Evolutionary conservation across 2,797 vertebrate species (phyloP).

Genomic region (Atherinosoma microstoma): DNA sequence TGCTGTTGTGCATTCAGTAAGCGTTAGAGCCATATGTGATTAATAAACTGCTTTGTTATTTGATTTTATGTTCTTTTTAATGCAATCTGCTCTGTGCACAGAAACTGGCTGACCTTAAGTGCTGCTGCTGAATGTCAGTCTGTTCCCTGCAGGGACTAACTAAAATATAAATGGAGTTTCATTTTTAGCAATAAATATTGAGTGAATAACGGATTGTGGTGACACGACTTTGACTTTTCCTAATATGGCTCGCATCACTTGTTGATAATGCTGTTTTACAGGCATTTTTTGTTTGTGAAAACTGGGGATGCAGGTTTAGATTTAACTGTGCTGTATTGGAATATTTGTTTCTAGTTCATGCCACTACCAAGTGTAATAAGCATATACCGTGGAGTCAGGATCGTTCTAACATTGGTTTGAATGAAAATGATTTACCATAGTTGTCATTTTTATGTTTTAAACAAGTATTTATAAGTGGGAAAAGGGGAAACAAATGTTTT

Average conservation of each 20-base stretch:
- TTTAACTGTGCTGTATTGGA: too few relatives aligned
- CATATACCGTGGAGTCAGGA: too few relatives aligned
- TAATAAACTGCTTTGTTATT: constrained; percentile 60
- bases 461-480: too few relatives aligned
- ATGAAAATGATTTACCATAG: too few relatives aligned
- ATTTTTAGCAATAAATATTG: constrained; percentile 78
- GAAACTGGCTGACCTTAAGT: constrained; percentile 36
- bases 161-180: constrained; percentile 68
- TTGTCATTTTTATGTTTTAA: too few relatives aligned
- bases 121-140: constrained; percentile 47
- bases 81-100: constrained; percentile 54
- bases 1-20: constrained; percentile 43
- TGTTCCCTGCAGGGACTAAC: constrained; percentile 71
- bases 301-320: not conserved
- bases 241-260: not conserved
- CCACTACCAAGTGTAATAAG: too few relatives aligned
- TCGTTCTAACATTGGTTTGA: too few relatives aligned
- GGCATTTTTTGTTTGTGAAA: not conserved
- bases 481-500: too few relatives aligned
- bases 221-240: constrained; percentile 23
- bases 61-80: constrained; percentile 20
- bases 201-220: constrained; percentile 65
- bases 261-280: not conserved
- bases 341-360: too few relatives aligned
- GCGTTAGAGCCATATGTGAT: constrained; percentile 54